These are phyloP conservation scores for Dermatemys mawii DNA, from an alignment of 2,113 vertebrate genomes.

Conservation along the genomic window DNA sequence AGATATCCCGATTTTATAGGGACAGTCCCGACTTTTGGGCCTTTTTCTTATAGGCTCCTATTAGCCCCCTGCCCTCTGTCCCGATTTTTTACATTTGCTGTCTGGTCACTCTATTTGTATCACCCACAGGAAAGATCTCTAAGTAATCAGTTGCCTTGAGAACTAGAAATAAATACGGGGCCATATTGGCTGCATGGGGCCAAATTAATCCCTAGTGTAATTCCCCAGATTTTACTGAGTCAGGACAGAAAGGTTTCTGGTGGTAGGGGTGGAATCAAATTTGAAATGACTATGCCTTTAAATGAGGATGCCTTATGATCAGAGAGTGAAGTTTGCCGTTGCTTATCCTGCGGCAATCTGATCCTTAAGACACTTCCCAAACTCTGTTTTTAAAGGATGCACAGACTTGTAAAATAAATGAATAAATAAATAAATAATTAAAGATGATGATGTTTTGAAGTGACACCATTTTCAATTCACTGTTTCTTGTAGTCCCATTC, in stretches of 20 bases:
- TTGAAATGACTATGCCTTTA: background rate
- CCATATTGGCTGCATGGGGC: background rate
- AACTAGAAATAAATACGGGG: background rate
- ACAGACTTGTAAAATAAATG: background rate
- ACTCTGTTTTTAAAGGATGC: background rate
- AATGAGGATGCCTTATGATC: background rate
- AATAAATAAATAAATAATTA: background rate
- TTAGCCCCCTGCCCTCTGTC: no score
- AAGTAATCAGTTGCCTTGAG: background rate
- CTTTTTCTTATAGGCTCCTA: no score
- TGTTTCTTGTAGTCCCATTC: background rate
- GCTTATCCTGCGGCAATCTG: background rate
- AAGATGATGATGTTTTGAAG: background rate
- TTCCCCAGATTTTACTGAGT: background rate
- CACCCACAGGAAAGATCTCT: background rate
- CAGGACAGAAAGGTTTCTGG: background rate
- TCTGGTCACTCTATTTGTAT: background rate
- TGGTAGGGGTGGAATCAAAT: background rate
- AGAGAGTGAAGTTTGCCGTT: background rate
- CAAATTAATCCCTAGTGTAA: background rate
- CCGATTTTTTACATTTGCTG: no score
- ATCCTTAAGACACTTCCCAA: background rate
- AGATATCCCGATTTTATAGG: no score
- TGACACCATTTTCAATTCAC: background rate
- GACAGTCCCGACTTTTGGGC: no score